Conservation (phyloP, 2,888 invertebrate genomes). For the Lasius fuliginosus region DNA sequence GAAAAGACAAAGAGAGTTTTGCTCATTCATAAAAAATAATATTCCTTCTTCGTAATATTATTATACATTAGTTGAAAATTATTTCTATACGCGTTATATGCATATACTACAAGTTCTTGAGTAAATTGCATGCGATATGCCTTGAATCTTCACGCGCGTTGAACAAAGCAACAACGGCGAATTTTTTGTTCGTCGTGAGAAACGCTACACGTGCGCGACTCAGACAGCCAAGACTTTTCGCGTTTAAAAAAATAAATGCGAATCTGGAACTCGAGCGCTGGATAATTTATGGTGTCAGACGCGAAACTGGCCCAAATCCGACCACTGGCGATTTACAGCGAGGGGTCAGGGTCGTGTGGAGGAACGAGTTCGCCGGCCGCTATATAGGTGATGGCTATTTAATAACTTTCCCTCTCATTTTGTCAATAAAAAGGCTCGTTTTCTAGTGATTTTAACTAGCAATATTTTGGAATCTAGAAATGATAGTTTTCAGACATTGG, state of each 20-base stretch:
- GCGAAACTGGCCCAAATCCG: slow-evolving; percentile 62
- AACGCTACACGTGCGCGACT: slow-evolving; percentile 69
- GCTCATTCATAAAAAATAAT: neutral
- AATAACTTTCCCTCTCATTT: slow-evolving; percentile 71
- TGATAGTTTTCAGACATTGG: too few relatives aligned
- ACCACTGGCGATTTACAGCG: slow-evolving; percentile 54
- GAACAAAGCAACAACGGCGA: slow-evolving; percentile 43
- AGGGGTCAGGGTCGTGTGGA: slow-evolving; percentile 66
- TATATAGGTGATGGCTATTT: slow-evolving; percentile 71
- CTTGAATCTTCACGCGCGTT: neutral
- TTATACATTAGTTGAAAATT: slow-evolving; percentile 4
- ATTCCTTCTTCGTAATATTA: neutral
- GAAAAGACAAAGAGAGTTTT: neutral
- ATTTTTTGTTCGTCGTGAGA: slow-evolving; percentile 68
- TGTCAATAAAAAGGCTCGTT: neutral
- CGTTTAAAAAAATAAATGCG: slow-evolving; percentile 60
- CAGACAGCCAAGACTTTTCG: slow-evolving; percentile 73
- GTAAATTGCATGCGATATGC: neutral
- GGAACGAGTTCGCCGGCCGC: slow-evolving; percentile 63
- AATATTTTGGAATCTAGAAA: too few relatives aligned
- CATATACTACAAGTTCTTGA: neutral
- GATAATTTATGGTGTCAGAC: too few relatives aligned
- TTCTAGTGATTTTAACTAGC: too few relatives aligned
- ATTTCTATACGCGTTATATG: neutral
- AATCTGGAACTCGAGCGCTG: slow-evolving; percentile 56